Conservation (phyloP, 2,797 vertebrate species). For the Crenichthys baileyi region DNA sequence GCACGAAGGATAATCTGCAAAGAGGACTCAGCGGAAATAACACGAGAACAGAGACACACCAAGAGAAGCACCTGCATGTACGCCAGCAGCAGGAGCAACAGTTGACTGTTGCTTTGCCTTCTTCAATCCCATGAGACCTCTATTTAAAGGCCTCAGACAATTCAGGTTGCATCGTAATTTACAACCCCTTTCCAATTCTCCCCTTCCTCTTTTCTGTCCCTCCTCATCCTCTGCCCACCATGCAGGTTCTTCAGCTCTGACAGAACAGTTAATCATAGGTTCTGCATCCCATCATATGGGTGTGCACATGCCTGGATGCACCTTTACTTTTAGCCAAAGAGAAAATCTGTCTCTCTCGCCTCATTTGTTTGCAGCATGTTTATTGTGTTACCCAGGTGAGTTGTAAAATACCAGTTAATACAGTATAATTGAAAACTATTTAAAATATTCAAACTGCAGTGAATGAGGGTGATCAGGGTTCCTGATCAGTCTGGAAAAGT, state of each 20-base stretch:
- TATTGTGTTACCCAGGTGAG: not conserved
- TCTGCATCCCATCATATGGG: slow-evolving; percentile 60
- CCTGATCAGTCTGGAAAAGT: not conserved
- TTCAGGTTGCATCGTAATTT: slow-evolving; percentile 54
- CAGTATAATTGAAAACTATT: not conserved
- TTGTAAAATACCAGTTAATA: slow-evolving; percentile 1
- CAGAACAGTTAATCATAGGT: slow-evolving; percentile 77
- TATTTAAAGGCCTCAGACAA: slow-evolving; percentile 57
- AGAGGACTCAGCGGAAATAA: slow-evolving; percentile 23
- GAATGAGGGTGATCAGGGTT: not conserved
- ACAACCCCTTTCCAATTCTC: slow-evolving; percentile 66
- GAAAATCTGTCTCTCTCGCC: slow-evolving; percentile 38
- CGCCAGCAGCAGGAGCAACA: slow-evolving; percentile 52
- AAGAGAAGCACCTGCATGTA: slow-evolving; percentile 27
- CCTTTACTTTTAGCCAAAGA: slow-evolving; percentile 57
- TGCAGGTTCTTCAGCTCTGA: slow-evolving; percentile 53
- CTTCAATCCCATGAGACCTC: slow-evolving; percentile 38
- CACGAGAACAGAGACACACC: slow-evolving; percentile 17
- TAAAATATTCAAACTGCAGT: not conserved
- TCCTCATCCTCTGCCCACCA: slow-evolving; percentile 63
- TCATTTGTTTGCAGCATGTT: slow-evolving; percentile 27
- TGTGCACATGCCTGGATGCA: slow-evolving; percentile 17
- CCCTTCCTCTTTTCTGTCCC: slow-evolving; percentile 48
- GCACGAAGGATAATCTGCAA: slow-evolving; percentile 33
- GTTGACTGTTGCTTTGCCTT: slow-evolving; percentile 40